These are phyloP conservation scores for Atrina japonica DNA, from an alignment of 2,888 invertebrate species.

Conservation along the genomic window DNA sequence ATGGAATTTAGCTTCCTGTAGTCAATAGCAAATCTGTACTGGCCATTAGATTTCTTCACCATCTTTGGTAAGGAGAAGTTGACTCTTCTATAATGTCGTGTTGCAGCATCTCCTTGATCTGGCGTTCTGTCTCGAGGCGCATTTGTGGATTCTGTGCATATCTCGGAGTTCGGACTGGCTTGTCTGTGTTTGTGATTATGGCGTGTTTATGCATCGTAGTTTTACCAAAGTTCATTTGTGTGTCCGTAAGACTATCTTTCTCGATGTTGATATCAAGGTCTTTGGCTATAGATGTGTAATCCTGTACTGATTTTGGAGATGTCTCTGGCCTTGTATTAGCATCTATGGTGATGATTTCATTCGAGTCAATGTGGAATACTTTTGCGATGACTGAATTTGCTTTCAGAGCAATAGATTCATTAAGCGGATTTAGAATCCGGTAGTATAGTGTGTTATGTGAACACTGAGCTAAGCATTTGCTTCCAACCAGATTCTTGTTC, in stretches of 20 bases:
- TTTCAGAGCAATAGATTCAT: too few relatives aligned
- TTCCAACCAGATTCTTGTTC: too few relatives aligned
- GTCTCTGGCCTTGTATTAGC: too few relatives aligned
- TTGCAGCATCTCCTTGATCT: slow-evolving; percentile 14
- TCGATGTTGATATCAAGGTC: too few relatives aligned
- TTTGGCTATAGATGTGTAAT: too few relatives aligned
- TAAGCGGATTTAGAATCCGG: too few relatives aligned
- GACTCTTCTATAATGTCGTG: slow-evolving; percentile 23
- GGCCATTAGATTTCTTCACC: slow-evolving; percentile 16
- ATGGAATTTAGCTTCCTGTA: slow-evolving; percentile 13
- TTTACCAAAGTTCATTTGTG: slow-evolving; percentile 10
- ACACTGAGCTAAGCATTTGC: too few relatives aligned
- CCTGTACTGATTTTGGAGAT: too few relatives aligned
- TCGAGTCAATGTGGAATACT: too few relatives aligned
- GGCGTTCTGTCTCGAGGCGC: slow-evolving; percentile 8
- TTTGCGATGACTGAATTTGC: too few relatives aligned
- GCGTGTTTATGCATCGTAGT: slow-evolving; percentile 3
- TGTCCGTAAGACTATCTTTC: not conserved
- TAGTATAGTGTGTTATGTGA: too few relatives aligned
- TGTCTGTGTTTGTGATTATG: not conserved
- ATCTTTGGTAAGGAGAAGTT: slow-evolving; percentile 17
- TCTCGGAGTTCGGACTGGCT: not conserved
- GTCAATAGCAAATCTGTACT: slow-evolving; percentile 23
- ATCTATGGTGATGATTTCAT: too few relatives aligned
- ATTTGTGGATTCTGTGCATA: not conserved